Percentiles rank a stretch among this genome's conserved stretches.
phyloP scores from a whole-genome alignment of 2,797 vertebrate genomes.

The Heterohyrax brucei region DNA sequence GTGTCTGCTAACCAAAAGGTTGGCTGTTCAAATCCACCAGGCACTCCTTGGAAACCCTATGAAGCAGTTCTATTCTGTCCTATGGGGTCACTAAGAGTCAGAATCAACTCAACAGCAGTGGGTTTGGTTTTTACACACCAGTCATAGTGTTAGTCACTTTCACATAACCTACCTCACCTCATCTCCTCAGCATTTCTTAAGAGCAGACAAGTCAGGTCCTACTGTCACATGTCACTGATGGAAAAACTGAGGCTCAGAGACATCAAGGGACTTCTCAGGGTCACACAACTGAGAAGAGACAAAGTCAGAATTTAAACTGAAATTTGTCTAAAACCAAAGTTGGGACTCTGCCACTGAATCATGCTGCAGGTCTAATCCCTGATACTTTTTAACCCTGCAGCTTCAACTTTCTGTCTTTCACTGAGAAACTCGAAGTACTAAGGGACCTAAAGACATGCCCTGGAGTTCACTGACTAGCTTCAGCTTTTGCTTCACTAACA shows the following conservation, averaged over 20 bases:
- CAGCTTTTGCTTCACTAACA: background rate
- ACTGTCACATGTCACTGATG: background rate
- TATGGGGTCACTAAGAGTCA: too few relatives aligned
- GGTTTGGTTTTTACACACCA: too few relatives aligned
- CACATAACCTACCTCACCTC: accelerated
- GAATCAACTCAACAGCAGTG: too few relatives aligned
- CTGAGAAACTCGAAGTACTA: background rate
- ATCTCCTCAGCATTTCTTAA: background rate
- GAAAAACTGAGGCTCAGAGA: background rate
- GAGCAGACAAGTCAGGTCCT: background rate
- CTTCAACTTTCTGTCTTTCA: background rate
- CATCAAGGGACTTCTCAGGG: background rate
- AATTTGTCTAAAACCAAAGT: background rate
- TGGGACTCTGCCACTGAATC: background rate
- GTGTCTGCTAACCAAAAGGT: too few relatives aligned
- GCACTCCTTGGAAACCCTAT: too few relatives aligned
- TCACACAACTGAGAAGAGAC: background rate
- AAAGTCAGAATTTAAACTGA: conserved; percentile 6
- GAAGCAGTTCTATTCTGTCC: too few relatives aligned
- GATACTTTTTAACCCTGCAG: background rate
- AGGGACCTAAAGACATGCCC: accelerated
- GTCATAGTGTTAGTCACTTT: too few relatives aligned
- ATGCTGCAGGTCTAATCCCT: background rate
- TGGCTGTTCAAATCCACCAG: too few relatives aligned
- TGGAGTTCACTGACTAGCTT: background rate